Evolutionary conservation across 2,113 vertebrate species (phyloP).

Genomic region (Amphiprion ocellaris): DNA sequence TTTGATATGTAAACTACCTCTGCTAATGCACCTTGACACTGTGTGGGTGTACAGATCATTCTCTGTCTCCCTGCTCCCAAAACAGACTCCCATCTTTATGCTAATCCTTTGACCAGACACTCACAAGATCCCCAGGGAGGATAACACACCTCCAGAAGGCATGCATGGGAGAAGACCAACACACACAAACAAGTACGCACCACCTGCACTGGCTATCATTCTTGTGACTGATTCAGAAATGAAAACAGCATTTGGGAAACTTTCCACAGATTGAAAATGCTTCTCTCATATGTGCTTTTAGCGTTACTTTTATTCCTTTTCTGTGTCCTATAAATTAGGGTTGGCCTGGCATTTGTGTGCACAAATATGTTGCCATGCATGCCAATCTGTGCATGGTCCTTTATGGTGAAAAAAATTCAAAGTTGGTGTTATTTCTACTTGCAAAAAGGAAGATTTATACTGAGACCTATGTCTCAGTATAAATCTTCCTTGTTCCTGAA

Average conservation of each 20-base stretch:
- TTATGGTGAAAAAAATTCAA: too few relatives aligned
- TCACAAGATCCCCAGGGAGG: constrained; percentile 25
- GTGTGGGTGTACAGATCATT: constrained; percentile 26
- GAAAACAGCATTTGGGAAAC: neutral
- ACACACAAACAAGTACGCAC: neutral
- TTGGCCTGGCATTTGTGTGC: too few relatives aligned
- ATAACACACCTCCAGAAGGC: neutral
- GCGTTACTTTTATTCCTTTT: too few relatives aligned
- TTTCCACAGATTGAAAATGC: neutral
- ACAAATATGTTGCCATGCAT: too few relatives aligned
- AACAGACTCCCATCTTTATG: constrained; percentile 47
- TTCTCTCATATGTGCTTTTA: too few relatives aligned
- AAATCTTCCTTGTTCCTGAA: too few relatives aligned
- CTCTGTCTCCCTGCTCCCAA: constrained; percentile 20
- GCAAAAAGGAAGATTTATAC: too few relatives aligned
- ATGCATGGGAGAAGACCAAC: neutral
- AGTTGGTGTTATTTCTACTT: too few relatives aligned
- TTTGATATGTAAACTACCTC: constrained; percentile 28
- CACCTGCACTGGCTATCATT: neutral
- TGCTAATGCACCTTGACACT: constrained; percentile 31
- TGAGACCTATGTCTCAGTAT: too few relatives aligned
- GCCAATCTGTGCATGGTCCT: too few relatives aligned
- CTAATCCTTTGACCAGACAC: constrained; percentile 32
- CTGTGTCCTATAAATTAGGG: too few relatives aligned
- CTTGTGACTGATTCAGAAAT: neutral